phyloP scores from a whole-genome alignment of 2,797 vertebrate genomes.

The Myotis vivesi region DNA sequence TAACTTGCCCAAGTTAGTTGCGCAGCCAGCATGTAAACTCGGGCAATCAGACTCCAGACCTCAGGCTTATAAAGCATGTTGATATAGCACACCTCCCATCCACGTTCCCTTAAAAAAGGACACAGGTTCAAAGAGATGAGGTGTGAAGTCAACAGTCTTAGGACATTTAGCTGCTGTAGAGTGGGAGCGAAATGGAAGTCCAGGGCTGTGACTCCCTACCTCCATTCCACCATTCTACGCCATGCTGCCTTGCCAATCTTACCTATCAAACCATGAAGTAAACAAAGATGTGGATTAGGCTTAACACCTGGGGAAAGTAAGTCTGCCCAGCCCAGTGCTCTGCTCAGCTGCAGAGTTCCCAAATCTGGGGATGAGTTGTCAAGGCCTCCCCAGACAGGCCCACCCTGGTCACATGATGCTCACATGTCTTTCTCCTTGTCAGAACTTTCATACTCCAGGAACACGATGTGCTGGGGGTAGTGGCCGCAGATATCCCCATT shows the following conservation, averaged over 20 bases:
- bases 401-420: conserved; percentile 44
- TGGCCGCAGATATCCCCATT: conserved; percentile 96
- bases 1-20: neutral
- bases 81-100: neutral
- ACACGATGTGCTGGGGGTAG: conserved; percentile 96
- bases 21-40: neutral
- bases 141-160: neutral
- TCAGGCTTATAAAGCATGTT: neutral
- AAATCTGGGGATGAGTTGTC: neutral
- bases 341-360: neutral
- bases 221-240: neutral
- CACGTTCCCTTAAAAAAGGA: neutral
- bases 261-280: neutral
- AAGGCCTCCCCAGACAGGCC: neutral
- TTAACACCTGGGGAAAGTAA: neutral
- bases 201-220: neutral
- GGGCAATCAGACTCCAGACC: neutral
- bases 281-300: neutral
- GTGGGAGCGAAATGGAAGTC: neutral
- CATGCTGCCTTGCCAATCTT: neutral
- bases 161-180: neutral
- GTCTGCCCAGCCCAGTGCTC: neutral
- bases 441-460: conserved; percentile 92
- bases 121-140: neutral
- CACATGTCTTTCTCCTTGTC: conserved; percentile 91